Conservation (phyloP, 2,888 invertebrate species). For the Monoplex corrugatus region DNA sequence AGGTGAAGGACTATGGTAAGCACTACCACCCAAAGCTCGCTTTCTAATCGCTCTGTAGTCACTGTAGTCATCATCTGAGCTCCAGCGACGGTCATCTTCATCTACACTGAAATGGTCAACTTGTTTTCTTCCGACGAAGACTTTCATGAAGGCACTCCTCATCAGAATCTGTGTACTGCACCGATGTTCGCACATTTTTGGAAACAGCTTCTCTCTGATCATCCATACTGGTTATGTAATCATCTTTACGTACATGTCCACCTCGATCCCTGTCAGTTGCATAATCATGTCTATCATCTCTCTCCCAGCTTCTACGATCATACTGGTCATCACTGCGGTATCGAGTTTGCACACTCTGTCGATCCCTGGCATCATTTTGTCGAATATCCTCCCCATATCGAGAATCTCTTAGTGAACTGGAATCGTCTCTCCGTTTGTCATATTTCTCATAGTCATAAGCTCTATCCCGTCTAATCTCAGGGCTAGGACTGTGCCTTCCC, state of each 20-base stretch:
- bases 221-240: constrained; percentile 24
- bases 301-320: constrained; percentile 13
- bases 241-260: background rate
- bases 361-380: background rate
- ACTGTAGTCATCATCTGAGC: constrained; percentile 29
- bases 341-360: background rate
- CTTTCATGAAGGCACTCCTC: constrained; percentile 44
- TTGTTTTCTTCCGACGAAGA: constrained; percentile 27
- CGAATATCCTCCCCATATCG: background rate
- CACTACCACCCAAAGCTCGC: background rate
- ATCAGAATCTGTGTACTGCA: constrained; percentile 47
- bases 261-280: background rate
- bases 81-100: constrained; percentile 23
- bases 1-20: background rate
- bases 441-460: background rate
- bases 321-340: background rate
- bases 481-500: constrained; percentile 22
- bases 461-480: constrained; percentile 8
- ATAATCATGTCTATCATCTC: background rate
- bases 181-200: background rate
- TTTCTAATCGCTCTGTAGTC: constrained; percentile 7
- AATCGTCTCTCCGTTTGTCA: background rate
- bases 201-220: background rate
- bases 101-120: background rate
- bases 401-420: background rate